Base-by-base conservation (phyloP, 1,140 invertebrate species). In the Drosophila obscura region DNA sequence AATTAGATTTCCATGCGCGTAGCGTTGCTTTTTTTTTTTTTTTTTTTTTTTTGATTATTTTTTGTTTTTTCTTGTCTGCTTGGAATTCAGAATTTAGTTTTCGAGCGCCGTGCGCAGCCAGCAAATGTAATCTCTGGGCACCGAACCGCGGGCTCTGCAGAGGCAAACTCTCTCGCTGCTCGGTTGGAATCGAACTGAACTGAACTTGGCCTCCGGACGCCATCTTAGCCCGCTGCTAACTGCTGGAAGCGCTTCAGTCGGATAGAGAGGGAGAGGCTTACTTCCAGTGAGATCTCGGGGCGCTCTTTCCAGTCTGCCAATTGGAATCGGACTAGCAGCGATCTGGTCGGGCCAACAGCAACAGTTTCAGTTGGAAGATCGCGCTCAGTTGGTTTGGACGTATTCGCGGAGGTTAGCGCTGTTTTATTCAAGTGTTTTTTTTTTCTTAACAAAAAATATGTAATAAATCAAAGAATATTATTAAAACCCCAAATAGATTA, bases 191-290 rank as follows among this genome's bases (percentile, higher is more conserved):
- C 80, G 73, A 77, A 88, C 84, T 88, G 83, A 88, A 60, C 83
- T 88, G 89, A 91, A 91, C 90, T 91, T 89, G 89, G 89, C 89
- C 85, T 87, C 81, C 35, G 80, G 90, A 76, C 89, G 90, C 90
- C 90, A 91, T 91, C 84, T 91, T 91, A 87, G 85, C 56, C 75
- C 72, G 68, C 28, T 31, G 28, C 31, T 31, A 9, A 2, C 35
- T 43, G 45, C 45, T 81, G 79, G 69, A 75, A 82, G 41, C 13
- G 43, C 13, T 5, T 48, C 16, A 55, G 61, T 9, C n/a, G 4
- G n/a, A n/a, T 1, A 19, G 19, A 19, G 19, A 19, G 55, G 55
- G 79, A 83, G 68, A 28, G 50, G 39, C 13, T 28, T 31, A 31
- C 8, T 73, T 77, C 78, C 79, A 81, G 55, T 60, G 24, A 26